These are phyloP conservation scores for Euschistus heros DNA, from an alignment of 1,140 invertebrate genomes.

Conservation along the genomic window DNA sequence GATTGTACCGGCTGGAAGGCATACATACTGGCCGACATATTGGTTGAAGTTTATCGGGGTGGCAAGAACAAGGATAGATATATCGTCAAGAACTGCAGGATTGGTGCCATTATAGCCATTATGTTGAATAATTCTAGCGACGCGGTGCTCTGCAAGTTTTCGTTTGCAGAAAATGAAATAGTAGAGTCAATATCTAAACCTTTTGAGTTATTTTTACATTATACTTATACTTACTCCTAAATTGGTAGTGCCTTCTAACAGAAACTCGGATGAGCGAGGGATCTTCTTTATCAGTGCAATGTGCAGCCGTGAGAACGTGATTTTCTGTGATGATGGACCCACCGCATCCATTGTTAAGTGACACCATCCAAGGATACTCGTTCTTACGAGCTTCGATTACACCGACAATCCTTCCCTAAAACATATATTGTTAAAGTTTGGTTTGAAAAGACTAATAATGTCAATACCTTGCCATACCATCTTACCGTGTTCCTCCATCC, in stretches of 20 bases:
- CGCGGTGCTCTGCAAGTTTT: not conserved
- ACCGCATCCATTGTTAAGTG: not conserved
- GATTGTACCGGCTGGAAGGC: too few species aligned
- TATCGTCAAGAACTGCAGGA: not conserved
- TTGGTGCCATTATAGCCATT: not conserved
- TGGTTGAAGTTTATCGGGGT: not conserved
- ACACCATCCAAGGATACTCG: not conserved
- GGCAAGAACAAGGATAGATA: not conserved
- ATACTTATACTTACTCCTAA: not conserved
- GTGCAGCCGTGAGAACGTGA: not conserved
- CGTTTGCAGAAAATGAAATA: not conserved
- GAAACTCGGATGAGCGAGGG: not conserved
- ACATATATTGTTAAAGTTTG: not conserved
- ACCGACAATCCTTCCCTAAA: not conserved
- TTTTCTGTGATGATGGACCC: not conserved
- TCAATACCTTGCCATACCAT: too few species aligned
- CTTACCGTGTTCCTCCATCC: too few species aligned
- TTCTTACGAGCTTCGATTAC: not conserved
- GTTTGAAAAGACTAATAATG: too few species aligned
- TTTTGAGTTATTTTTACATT: not conserved
- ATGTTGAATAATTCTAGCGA: not conserved
- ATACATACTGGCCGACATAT: not conserved
- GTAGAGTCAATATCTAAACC: not conserved
- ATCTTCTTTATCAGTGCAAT: not conserved
- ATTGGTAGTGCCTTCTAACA: not conserved